A percentile compares a stretch with the other conserved stretches of the same genome.
These are phyloP conservation scores for Bos indicus DNA, from an alignment of 2,113 vertebrate genomes.

Conservation along the genomic window DNA sequence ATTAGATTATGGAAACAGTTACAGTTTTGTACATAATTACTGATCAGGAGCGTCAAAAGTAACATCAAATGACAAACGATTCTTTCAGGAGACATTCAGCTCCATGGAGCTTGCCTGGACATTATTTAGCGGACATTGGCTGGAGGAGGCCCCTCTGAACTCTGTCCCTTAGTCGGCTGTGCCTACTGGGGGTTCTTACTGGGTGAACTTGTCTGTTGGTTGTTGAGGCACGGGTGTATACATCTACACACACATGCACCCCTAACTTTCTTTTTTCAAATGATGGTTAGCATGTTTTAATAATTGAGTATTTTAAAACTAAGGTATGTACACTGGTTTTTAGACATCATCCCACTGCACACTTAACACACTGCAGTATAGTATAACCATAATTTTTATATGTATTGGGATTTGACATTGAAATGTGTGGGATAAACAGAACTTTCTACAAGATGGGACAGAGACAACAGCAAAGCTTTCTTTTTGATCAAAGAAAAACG, in stretches of 20 bases:
- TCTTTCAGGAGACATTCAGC: slow-evolving; percentile 20
- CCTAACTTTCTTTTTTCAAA: neutral
- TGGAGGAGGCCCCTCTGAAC: neutral
- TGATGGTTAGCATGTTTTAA: neutral
- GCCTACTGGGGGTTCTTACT: neutral
- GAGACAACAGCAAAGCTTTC: neutral
- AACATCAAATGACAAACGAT: slow-evolving; percentile 14
- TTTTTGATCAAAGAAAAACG: neutral
- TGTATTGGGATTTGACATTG: neutral
- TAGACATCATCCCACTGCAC: neutral
- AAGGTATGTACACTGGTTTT: neutral
- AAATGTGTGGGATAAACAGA: neutral
- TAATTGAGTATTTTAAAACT: neutral
- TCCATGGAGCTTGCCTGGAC: neutral
- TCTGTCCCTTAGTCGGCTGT: neutral
- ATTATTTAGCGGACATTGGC: neutral
- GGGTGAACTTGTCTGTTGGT: neutral
- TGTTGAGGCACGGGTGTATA: neutral
- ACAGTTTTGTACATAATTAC: neutral
- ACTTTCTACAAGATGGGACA: neutral
- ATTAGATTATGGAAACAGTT: slow-evolving; percentile 42
- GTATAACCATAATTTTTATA: neutral
- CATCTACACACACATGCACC: rapidly evolving
- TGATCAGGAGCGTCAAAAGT: slow-evolving; percentile 33
- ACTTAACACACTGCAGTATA: neutral